Evolutionary conservation across 2,797 vertebrate genomes (phyloP), one percentile per base, ranked within the genome.

Genomic region (Garrulus glandarius): DNA sequence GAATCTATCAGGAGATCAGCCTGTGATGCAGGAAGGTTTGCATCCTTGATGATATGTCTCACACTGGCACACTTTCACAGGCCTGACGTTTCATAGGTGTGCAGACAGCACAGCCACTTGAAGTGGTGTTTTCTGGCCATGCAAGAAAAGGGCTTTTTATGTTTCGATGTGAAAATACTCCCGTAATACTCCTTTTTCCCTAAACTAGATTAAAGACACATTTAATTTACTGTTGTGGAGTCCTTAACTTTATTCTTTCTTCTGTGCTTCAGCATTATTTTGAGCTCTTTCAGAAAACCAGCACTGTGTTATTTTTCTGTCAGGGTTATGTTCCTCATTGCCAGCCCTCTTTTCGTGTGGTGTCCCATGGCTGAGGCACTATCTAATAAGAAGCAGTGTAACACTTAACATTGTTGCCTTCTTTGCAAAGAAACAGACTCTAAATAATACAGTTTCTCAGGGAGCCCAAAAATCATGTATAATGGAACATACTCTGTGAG

Each of bases 1-100:
- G 95, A 95, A 87, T 92, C 78, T 94, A 80, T 92, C 91, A 96
- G 95, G 91, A 96, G 95, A 96, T 94, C 78, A 89, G 1, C 75
- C 84, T 91, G 46, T 87, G 92, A 11, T 64, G 53, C 75, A 91
- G 89, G 64, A 91, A 85, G 43, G 67, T 80, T 91, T 92, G 49
- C 64, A 15, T 96, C 86, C 49, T 60, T 84, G 22, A 60, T 84
- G 46, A 29, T 86, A 7, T 30, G 3, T 87, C 71, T 92, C 55
- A 43, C 21, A 41, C 10, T 89, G 87, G 59, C 70, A 22, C 43
- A 34, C 27, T 93, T 71, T 23, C 67, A 60, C 29, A 76, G 39
- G 57, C n/a, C 39, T 87, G 53, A 87, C 55, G 53, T 89, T 93
- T 89, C 27, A 20, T 56, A 68, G n/a, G 14, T 89, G n/a, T 34